Percentiles rank a stretch among this genome's conserved stretches.
Conservation (phyloP, 2,888 invertebrate genomes). For the Cataglyphis albicans region DNA sequence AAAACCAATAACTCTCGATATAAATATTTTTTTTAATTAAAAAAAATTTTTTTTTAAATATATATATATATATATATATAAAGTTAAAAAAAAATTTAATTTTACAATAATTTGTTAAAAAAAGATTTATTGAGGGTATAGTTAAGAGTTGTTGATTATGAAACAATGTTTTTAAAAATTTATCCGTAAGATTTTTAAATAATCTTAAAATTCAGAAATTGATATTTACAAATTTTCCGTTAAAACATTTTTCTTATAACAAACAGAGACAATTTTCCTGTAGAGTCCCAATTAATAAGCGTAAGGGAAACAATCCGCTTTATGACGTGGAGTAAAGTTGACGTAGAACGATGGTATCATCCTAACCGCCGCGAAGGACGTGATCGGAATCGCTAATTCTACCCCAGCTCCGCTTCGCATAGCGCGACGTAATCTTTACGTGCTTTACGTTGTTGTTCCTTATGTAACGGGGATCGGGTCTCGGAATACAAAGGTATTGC, state of each 20-base stretch:
- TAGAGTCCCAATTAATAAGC: neutral
- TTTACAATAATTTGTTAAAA: too few species aligned
- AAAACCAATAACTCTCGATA: neutral
- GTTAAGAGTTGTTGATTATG: too few species aligned
- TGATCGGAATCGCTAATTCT: conserved; percentile 40
- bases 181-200: neutral
- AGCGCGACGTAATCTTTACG: conserved; percentile 62
- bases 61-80: too few species aligned
- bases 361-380: conserved; percentile 18
- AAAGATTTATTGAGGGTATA: too few species aligned
- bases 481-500: conserved; percentile 64
- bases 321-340: neutral
- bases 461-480: conserved; percentile 69
- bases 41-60: too few species aligned
- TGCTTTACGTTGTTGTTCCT: conserved; percentile 57
- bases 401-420: conserved; percentile 44
- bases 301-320: neutral
- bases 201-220: neutral
- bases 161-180: neutral
- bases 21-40: neutral
- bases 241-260: neutral
- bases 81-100: too few species aligned
- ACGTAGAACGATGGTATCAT: conserved; percentile 27
- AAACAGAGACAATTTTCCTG: neutral
- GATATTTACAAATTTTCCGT: neutral